Evolutionary conservation across 2,888 invertebrate genomes (phyloP).

Genomic region (Harmothoe impar): DNA sequence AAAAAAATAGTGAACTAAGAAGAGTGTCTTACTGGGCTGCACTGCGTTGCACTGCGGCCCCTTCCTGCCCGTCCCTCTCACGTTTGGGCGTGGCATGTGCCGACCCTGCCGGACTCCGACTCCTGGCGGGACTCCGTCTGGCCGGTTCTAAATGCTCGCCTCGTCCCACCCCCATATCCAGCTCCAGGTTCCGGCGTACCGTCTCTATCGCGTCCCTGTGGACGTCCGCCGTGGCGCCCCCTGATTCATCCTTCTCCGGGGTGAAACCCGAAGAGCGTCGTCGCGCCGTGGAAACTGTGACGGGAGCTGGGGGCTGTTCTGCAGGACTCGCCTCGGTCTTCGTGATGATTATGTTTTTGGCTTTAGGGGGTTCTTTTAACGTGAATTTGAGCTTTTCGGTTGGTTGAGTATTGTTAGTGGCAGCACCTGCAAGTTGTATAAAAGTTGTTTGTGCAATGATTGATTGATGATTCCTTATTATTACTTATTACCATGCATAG

Average conservation of each 20-base stretch:
- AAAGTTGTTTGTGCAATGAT: background rate
- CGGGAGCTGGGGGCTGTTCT: background rate
- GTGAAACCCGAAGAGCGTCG: constrained; percentile 63
- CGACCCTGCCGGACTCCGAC: background rate
- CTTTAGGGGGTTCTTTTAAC: constrained; percentile 23
- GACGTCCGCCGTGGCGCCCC: background rate
- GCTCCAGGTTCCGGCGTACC: background rate
- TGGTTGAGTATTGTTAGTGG: background rate
- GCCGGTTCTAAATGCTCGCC: background rate
- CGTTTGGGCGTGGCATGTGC: constrained; percentile 62
- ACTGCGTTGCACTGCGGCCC: background rate
- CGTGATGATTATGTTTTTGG: constrained; percentile 27
- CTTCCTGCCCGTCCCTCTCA: constrained; percentile 26
- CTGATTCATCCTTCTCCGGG: constrained; percentile 50
- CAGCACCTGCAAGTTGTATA: background rate
- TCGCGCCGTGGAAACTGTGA: constrained; percentile 56
- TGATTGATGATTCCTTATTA: no score
- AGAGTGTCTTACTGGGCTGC: background rate
- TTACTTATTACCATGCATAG: no score
- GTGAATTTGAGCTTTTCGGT: background rate
- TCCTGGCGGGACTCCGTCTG: background rate
- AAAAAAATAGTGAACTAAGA: no score
- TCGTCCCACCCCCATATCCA: background rate
- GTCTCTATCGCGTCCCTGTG: constrained; percentile 23
- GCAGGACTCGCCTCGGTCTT: background rate